Percentiles rank a stretch among this genome's conserved stretches.
phyloP scores from a whole-genome alignment of 2,113 vertebrate genomes.

The Gyps fulvus region DNA sequence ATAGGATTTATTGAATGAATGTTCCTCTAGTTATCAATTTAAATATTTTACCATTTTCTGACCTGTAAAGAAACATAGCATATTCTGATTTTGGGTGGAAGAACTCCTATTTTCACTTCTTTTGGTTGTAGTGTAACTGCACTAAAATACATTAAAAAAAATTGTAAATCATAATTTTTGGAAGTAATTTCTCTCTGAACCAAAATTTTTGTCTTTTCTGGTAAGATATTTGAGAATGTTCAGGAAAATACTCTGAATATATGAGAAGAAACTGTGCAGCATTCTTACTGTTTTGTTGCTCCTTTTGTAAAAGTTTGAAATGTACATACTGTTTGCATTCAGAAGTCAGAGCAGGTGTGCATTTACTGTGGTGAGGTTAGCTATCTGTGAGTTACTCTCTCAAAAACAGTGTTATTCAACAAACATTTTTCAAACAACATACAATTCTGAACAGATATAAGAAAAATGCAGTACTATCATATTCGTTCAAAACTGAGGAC shows the following conservation, averaged over 20 bases:
- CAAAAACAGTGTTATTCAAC: neutral
- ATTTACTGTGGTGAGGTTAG: neutral
- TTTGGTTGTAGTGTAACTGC: neutral
- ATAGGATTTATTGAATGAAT: neutral
- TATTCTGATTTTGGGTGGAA: neutral
- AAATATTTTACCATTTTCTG: neutral
- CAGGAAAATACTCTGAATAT: neutral
- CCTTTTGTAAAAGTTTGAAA: neutral
- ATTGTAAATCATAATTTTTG: neutral
- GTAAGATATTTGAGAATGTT: neutral
- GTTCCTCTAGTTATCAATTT: neutral
- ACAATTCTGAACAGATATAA: neutral
- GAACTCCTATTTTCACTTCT: neutral
- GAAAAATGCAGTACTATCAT: neutral
- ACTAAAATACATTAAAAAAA: neutral
- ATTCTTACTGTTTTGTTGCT: neutral
- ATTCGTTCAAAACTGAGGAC: neutral
- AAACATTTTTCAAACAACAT: neutral
- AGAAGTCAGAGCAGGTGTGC: neutral
- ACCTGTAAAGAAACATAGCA: neutral
- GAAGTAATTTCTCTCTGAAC: neutral
- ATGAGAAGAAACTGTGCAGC: neutral
- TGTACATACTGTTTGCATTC: neutral
- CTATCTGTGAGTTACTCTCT: neutral
- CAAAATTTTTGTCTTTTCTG: neutral